Base-by-base conservation (phyloP, 2,888 invertebrate genomes). In the Physocephala rufipes region DNA sequence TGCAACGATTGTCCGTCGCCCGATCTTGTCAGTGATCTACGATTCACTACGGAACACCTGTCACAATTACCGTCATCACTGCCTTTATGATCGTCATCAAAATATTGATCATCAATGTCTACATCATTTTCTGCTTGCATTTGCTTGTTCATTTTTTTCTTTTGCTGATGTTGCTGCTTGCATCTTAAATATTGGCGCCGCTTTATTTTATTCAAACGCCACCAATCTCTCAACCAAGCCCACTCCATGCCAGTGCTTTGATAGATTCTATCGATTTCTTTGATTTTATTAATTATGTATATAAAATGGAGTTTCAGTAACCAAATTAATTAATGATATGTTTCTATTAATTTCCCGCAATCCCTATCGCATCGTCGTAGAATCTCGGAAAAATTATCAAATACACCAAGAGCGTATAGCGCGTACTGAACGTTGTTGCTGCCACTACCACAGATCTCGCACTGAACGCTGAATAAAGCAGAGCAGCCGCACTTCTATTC, bases 141-240 rank as follows among this genome's bases (percentile, higher is more conserved):
- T 58, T 63, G 67, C 49, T 59, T 61, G n/a, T n/a, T n/a, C n/a
- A n/a, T n/a, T n/a, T n/a, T n/a, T n/a, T n/a, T n/a, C n/a, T n/a
- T n/a, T n/a, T n/a, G n/a, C n/a, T n/a, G n/a, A n/a, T n/a, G n/a
- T 36, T 70, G 45, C 43, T 70, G 45, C 49, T 67, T 28, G 21
- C 68, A 68, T 21, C 55, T 45, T 36, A 64, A 67, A n/a, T 15
- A 28, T 58, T 65, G 70, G 30, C 70, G 74, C 47, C 63, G 53
- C 24, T 64, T 70, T 47, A 74, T 58, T 83, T 89, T 89, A 86
- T 92, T 92, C 73, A 93, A 87, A 74, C 92, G 89, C 93, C 93
- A 93, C 92, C 92, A 93, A 86, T 93, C 92, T 86, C 92, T 92
- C 81, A 92, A 87, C 92, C 92, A 92, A 79, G 91, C 90, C 92